phyloP scores from a whole-genome alignment of 2,888 invertebrate species.

The Xestia sexstrigata region DNA sequence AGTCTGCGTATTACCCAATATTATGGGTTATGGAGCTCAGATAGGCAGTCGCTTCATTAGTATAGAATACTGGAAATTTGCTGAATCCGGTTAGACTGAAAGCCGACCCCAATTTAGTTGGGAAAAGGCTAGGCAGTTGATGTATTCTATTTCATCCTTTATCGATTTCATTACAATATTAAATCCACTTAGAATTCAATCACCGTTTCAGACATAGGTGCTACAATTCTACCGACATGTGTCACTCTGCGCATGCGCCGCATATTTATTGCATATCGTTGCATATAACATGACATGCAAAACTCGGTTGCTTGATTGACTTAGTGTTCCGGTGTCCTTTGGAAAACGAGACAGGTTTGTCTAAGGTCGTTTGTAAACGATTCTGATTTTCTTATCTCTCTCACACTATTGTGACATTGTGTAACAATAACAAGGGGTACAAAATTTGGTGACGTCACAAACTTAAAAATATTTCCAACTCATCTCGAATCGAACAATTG shows the following conservation, averaged over 20 bases:
- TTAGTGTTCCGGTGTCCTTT: slow-evolving; percentile 46
- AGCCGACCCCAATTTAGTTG: neutral
- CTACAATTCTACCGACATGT: slow-evolving; percentile 48
- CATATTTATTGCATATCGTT: slow-evolving; percentile 38
- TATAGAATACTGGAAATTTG: neutral
- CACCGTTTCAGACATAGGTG: neutral
- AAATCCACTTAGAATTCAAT: slow-evolving; percentile 28
- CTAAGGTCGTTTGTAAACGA: slow-evolving; percentile 11
- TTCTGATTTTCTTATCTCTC: neutral
- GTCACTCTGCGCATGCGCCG: slow-evolving; percentile 31
- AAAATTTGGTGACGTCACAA: too few species aligned
- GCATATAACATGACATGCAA: slow-evolving; percentile 49
- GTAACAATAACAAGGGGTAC: too few species aligned
- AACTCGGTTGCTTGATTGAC: slow-evolving; percentile 13
- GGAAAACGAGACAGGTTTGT: slow-evolving; percentile 12
- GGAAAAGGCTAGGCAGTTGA: neutral
- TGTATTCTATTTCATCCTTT: neutral
- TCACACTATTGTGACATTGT: neutral
- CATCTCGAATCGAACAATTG: too few species aligned
- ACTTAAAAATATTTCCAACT: too few species aligned
- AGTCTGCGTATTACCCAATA: neutral
- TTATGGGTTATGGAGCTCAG: neutral
- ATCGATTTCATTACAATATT: neutral
- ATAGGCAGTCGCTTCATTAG: neutral
- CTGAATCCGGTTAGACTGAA: too few species aligned